A percentile compares a stretch with the other conserved stretches of the same genome.
These are phyloP conservation scores for Drosophila histrio DNA, from an alignment of 2,888 invertebrate genomes.

Conservation along the genomic window DNA sequence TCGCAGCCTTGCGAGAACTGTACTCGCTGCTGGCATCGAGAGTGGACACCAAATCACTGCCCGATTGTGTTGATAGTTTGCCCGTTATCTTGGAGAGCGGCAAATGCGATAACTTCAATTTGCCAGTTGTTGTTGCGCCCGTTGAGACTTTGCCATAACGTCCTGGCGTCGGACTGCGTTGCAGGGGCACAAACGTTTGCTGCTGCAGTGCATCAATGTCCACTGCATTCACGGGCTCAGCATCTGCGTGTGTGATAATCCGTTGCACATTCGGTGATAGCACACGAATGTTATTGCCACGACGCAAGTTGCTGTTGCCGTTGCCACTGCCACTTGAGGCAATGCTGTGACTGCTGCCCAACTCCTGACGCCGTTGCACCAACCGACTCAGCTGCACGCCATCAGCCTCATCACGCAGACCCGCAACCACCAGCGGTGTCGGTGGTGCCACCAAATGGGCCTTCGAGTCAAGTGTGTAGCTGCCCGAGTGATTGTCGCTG, in stretches of 20 bases:
- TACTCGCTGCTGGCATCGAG: slow-evolving; percentile 78
- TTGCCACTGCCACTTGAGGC: slow-evolving; percentile 49
- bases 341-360: slow-evolving; percentile 62
- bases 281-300: slow-evolving; percentile 81
- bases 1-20: slow-evolving; percentile 42
- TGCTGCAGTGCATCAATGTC: slow-evolving; percentile 80
- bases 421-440: slow-evolving; percentile 48
- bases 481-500: slow-evolving; percentile 58
- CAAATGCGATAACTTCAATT: slow-evolving; percentile 80
- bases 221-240: slow-evolving; percentile 79
- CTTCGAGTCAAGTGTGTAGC: slow-evolving; percentile 51
- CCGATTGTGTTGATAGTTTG: slow-evolving; percentile 82
- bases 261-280: slow-evolving; percentile 86
- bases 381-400: slow-evolving; percentile 66
- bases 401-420: slow-evolving; percentile 66
- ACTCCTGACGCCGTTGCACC: slow-evolving; percentile 56
- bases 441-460: slow-evolving; percentile 20
- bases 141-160: slow-evolving; percentile 60
- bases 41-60: slow-evolving; percentile 82
- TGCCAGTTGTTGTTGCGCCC: slow-evolving; percentile 20
- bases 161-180: slow-evolving; percentile 58
- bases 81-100: slow-evolving; percentile 83
- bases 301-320: slow-evolving; percentile 41
- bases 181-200: slow-evolving; percentile 46
- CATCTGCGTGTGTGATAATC: slow-evolving; percentile 85